Percentiles rank a stretch among this genome's conserved stretches.
Evolutionary conservation across 2,797 vertebrate species (phyloP).

Genomic region (Siniperca scherzeri): DNA sequence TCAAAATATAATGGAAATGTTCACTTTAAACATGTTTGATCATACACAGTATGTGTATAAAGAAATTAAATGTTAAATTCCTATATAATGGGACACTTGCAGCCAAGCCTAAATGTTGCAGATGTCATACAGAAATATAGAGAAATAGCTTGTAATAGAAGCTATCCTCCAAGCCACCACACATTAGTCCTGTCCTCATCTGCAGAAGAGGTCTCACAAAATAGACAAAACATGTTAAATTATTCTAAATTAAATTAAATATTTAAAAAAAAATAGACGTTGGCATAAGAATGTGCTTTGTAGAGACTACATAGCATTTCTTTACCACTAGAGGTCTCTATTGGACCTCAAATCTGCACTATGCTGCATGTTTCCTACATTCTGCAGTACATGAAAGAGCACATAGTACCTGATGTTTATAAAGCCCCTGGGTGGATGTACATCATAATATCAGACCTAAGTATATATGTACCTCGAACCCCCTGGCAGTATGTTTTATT

Average conservation of each 20-base stretch:
- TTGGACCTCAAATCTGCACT: constrained; percentile 42
- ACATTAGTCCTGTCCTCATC: not conserved
- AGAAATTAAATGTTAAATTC: not conserved
- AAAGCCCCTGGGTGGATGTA: not conserved
- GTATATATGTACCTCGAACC: not conserved
- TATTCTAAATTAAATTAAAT: not conserved
- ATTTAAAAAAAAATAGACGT: not conserved
- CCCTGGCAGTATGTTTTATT: not conserved
- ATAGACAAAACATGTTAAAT: not conserved
- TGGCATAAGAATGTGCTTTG: not conserved
- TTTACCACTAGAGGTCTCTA: constrained; percentile 75
- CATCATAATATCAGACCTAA: not conserved
- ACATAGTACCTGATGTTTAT: constrained; percentile 3
- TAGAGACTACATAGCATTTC: not conserved
- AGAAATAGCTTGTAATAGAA: not conserved
- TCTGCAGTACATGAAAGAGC: constrained; percentile 4
- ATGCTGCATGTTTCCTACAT: not conserved
- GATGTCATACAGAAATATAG: not conserved
- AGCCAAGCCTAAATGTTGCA: not conserved
- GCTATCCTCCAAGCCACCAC: not conserved
- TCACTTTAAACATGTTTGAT: not conserved
- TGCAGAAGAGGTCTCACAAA: not conserved
- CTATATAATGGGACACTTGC: not conserved
- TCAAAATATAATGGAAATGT: not conserved
- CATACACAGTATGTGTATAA: not conserved